Evolutionary conservation across 2,113 vertebrate species (phyloP), one percentile per base, ranked within the genome.

Genomic region (Eptesicus fuscus): DNA sequence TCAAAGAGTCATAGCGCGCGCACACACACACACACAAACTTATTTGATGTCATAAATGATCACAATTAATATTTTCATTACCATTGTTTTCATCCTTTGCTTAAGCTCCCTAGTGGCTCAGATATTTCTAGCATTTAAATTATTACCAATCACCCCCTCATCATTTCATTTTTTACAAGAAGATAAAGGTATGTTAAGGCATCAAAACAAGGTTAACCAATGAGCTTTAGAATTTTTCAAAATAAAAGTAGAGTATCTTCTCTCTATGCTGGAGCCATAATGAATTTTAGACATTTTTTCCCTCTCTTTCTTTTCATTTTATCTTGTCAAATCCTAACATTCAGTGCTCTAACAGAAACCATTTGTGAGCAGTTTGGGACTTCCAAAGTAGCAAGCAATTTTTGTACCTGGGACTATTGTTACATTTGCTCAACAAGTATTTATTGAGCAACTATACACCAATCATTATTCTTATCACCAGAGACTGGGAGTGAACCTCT

Each of bases 1-100:
- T 79, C 14, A 97, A 94, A 95, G 32, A 96, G 0, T 20, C 77
- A 63, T 85, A 95, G 73, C 49, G 76, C 87, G 10, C 42, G 87
- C 85, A 18, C 23, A 93, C 40, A 9, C 83, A 53, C 80, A 95
- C 74, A 8, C 2, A 84, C 4, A 86, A 37, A 51, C 65, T 49
- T 8, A 59, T 85, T 53, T 95, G 51, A 61, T 69, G 14, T 59
- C 63, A 53, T 65, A 44, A 78, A 56, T 63, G 5, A 51, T 87
- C 28, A 17, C 11, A 51, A 42, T 82, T 95, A 71, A 12, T 95
- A 51, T 32, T 49, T 94, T 93, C 89, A 51, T 78, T 80, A 51
- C 2, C 28, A n/a, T 9, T 59, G 2, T 25, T 80, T 59, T 65
- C 16, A 22, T 32, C 10, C 71, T 47, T 83, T 94, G n/a, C 25